These are phyloP conservation scores for Drosophila bocqueti DNA, from an alignment of 1,140 invertebrate genomes.

Conservation along the genomic window DNA sequence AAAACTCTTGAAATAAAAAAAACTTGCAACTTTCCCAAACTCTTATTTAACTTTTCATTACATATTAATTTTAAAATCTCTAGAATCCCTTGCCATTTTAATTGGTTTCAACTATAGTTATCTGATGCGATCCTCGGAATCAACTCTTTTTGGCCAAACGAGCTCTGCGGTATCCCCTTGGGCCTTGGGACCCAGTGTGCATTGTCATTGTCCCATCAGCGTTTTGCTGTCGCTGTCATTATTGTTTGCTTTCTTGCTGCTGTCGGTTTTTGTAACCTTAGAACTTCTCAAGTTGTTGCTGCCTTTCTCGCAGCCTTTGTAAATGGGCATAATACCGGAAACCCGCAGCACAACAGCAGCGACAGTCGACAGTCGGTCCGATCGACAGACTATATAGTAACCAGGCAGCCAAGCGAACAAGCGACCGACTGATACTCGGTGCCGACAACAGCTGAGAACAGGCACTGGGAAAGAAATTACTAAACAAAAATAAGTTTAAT, in stretches of 20 bases:
- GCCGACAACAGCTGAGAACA: constrained; percentile 56
- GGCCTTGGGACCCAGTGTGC: constrained; percentile 32
- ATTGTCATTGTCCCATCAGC: constrained; percentile 52
- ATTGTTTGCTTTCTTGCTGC: constrained; percentile 72
- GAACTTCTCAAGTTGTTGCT: constrained; percentile 75
- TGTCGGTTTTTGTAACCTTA: constrained; percentile 73
- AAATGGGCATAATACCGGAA: constrained; percentile 82
- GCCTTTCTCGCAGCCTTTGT: constrained; percentile 68
- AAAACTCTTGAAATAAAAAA: too few relatives aligned
- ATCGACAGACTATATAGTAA: constrained; percentile 49
- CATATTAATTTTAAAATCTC: not conserved
- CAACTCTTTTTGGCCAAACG: constrained; percentile 16
- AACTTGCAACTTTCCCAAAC: too few relatives aligned
- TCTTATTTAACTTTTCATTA: too few relatives aligned
- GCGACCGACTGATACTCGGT: constrained; percentile 48
- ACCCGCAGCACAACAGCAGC: constrained; percentile 58
- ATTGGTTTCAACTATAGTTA: constrained; percentile 1
- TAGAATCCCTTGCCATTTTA: not conserved
- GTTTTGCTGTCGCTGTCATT: constrained; percentile 68
- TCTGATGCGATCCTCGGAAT: constrained; percentile 3
- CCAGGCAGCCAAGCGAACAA: constrained; percentile 43
- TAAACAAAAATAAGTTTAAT: not conserved
- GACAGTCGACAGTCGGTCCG: constrained; percentile 31
- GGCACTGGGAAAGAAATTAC: constrained; percentile 10
- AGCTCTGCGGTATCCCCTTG: not conserved